A percentile compares a stretch with the other conserved stretches of the same genome.
phyloP scores from a whole-genome alignment of 1,140 invertebrate genomes.

The Anastrepha obliqua region DNA sequence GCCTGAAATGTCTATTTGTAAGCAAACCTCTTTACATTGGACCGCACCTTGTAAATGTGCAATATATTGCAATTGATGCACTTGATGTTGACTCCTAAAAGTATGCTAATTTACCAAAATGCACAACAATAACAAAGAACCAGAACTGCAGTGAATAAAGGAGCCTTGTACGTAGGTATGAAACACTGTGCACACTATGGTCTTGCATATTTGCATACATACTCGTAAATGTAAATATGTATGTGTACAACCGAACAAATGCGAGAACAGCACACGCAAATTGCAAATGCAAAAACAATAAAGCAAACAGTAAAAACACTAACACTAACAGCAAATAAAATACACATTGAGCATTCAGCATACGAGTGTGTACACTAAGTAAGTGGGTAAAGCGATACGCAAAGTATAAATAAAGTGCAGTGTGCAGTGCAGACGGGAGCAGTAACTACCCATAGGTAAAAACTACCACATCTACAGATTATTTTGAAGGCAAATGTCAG shows the following conservation, averaged over 20 bases:
- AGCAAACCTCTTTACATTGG: too few species aligned
- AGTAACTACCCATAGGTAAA: background rate
- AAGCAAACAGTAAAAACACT: background rate
- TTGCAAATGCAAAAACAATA: conserved; percentile 5
- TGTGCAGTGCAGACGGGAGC: background rate
- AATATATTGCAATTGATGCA: background rate
- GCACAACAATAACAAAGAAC: background rate
- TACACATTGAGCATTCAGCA: background rate
- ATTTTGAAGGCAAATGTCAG: background rate
- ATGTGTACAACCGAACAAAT: too few species aligned
- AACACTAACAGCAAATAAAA: background rate
- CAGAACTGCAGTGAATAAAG: too few species aligned
- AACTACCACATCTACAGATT: background rate
- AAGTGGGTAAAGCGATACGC: conserved; percentile 34
- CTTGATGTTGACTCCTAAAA: conserved; percentile 32
- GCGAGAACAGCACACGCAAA: background rate
- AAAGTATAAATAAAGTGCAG: conserved; percentile 24
- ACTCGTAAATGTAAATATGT: background rate
- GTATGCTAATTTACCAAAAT: conserved; percentile 52
- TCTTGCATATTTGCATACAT: background rate
- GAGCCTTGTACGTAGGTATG: too few species aligned
- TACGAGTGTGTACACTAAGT: background rate
- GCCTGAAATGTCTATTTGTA: too few species aligned
- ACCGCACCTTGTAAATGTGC: too few species aligned
- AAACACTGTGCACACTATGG: too few species aligned